phyloP scores from a whole-genome alignment of 2,113 vertebrate species.

The Solea solea region DNA sequence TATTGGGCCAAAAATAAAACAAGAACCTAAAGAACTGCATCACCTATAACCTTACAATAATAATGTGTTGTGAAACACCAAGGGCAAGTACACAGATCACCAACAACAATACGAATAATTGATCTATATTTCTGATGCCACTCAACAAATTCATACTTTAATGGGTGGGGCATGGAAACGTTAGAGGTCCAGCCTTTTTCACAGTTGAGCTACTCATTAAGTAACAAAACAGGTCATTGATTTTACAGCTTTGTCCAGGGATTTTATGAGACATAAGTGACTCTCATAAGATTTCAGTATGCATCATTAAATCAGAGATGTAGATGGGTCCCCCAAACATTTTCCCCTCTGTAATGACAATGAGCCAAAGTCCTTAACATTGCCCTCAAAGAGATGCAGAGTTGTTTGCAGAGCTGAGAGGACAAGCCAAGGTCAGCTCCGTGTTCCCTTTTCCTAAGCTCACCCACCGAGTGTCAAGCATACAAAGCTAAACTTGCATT shows the following conservation, averaged over 20 bases:
- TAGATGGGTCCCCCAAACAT: constrained; percentile 84
- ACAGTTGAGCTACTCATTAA: constrained; percentile 81
- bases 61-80: not conserved
- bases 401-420: constrained; percentile 34
- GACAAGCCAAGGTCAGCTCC: constrained; percentile 58
- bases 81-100: not conserved
- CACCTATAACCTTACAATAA: constrained; percentile 5
- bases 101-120: constrained; percentile 25
- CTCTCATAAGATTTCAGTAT: constrained; percentile 83
- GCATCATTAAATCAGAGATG: constrained; percentile 83
- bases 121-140: constrained; percentile 26
- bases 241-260: constrained; percentile 81
- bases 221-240: constrained; percentile 83
- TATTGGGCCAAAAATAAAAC: constrained; percentile 8
- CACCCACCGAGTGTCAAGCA: constrained; percentile 1
- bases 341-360: constrained; percentile 76
- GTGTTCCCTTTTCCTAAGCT: constrained; percentile 4
- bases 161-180: constrained; percentile 55
- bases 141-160: constrained; percentile 52
- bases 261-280: constrained; percentile 86
- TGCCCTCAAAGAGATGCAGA: constrained; percentile 61
- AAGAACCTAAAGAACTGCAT: constrained; percentile 8
- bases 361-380: constrained; percentile 73
- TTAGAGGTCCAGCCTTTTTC: constrained; percentile 72
- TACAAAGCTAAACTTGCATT: not conserved